Conservation (phyloP, 2,888 invertebrate genomes). For the Tinea trinotella region DNA sequence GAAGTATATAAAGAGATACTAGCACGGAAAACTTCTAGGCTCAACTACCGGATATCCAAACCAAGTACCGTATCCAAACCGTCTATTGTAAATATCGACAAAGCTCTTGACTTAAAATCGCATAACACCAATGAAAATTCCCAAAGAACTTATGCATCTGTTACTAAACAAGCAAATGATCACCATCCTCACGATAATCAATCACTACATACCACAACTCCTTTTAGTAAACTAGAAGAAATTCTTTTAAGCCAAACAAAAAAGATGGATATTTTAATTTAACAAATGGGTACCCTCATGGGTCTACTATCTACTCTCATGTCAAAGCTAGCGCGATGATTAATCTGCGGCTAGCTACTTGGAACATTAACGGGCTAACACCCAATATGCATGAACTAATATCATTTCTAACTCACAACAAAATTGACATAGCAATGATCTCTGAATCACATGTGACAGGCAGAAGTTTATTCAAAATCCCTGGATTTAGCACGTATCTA, state of each 20-base stretch:
- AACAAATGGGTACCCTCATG: slow-evolving; percentile 21
- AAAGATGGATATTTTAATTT: slow-evolving; percentile 25
- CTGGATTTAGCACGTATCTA: slow-evolving; percentile 9
- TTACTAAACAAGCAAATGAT: too few relatives aligned
- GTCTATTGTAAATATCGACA: too few relatives aligned
- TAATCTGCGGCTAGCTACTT: slow-evolving; percentile 20
- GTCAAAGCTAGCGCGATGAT: slow-evolving; percentile 14
- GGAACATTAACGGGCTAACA: slow-evolving; percentile 27
- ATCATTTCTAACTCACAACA: slow-evolving; percentile 6
- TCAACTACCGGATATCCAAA: background rate
- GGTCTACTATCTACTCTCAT: slow-evolving; percentile 6
- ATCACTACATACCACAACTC: background rate
- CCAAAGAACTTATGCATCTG: too few relatives aligned
- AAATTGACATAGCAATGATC: slow-evolving; percentile 22
- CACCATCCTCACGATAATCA: too few relatives aligned
- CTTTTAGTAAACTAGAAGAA: slow-evolving; percentile 12
- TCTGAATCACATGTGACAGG: slow-evolving; percentile 26
- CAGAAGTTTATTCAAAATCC: slow-evolving; percentile 22
- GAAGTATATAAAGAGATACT: slow-evolving; percentile 19
- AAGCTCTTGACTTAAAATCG: too few relatives aligned
- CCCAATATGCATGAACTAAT: slow-evolving; percentile 24
- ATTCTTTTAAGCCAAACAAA: slow-evolving; percentile 21
- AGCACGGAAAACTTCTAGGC: background rate
- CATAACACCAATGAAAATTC: too few relatives aligned
- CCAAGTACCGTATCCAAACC: background rate